A percentile compares a stretch with the other conserved stretches of the same genome.
Evolutionary conservation across 2,888 invertebrate species (phyloP).

Genomic region (Horisme vitalbata): DNA sequence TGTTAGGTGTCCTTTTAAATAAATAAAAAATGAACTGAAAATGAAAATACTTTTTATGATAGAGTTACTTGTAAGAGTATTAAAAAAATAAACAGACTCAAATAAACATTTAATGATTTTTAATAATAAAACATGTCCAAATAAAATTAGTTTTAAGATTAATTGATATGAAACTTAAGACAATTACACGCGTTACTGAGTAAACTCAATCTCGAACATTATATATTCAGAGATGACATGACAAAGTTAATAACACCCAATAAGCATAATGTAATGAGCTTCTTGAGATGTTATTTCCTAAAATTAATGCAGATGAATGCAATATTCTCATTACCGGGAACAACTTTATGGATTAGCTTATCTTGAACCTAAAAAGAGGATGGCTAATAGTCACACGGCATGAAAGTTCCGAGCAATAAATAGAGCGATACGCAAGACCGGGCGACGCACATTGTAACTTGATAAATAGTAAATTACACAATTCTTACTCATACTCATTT

Average conservation of each 20-base stretch:
- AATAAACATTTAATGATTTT: too few species aligned
- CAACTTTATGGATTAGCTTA: constrained; percentile 64
- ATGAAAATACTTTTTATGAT: too few species aligned
- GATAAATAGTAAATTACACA: too few species aligned
- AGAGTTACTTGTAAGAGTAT: too few species aligned
- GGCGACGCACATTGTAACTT: constrained; percentile 70
- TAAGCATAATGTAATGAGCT: constrained; percentile 47
- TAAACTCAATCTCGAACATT: constrained; percentile 31
- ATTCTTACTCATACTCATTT: too few species aligned
- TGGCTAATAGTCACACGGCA: constrained; percentile 66
- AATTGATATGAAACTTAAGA: constrained; percentile 22
- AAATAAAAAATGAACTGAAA: too few species aligned
- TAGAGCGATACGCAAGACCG: constrained; percentile 72
- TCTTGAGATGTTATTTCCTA: constrained; percentile 42
- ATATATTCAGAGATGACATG: constrained; percentile 41
- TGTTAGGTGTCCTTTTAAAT: too few species aligned
- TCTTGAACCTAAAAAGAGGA: constrained; percentile 45
- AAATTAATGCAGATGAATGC: constrained; percentile 35
- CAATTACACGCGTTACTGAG: constrained; percentile 26
- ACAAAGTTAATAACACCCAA: constrained; percentile 45
- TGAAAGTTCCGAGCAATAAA: constrained; percentile 62
- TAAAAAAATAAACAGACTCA: too few species aligned
- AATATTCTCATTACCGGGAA: constrained; percentile 52
- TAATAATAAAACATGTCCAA: constrained; percentile 21
- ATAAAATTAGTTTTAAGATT: constrained; percentile 13